A percentile compares a stretch with the other conserved stretches of the same genome.
Conservation (phyloP, 2,113 vertebrate species). For the Limnothrissa miodon region DNA sequence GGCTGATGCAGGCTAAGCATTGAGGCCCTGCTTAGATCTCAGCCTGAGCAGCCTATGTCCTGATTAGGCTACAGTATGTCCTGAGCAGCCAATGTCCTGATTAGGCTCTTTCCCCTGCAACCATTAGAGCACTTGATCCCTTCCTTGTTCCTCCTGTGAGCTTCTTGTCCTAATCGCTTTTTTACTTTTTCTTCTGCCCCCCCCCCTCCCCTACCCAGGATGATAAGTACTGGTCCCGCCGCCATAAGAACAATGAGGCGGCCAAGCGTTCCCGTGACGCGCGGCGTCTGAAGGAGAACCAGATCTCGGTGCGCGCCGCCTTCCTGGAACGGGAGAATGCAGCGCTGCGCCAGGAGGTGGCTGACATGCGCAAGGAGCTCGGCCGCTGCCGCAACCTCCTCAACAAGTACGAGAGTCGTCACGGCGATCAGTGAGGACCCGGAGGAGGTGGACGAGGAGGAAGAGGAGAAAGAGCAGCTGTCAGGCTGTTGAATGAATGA, state of each 20-base stretch:
- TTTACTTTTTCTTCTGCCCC: not conserved
- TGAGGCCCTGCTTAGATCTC: not conserved
- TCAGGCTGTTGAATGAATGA: constrained; percentile 51
- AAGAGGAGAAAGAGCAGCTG: constrained; percentile 45
- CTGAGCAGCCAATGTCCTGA: not conserved
- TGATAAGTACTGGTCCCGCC: constrained; percentile 88
- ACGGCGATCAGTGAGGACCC: constrained; percentile 70
- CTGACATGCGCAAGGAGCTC: constrained; percentile 87
- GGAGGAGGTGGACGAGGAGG: constrained; percentile 39
- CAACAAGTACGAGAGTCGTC: constrained; percentile 85
- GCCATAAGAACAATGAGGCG: constrained; percentile 90
- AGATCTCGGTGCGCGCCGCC: constrained; percentile 87
- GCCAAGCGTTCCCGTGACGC: constrained; percentile 91
- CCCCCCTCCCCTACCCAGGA: constrained; percentile 68
- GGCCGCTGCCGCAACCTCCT: constrained; percentile 85
- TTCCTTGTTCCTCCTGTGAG: not conserved
- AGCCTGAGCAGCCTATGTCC: not conserved
- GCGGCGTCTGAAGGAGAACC: constrained; percentile 90
- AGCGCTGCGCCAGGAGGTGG: constrained; percentile 84
- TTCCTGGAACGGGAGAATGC: constrained; percentile 92
- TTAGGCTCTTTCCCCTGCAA: not conserved
- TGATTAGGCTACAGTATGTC: no score
- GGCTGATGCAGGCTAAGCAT: not conserved
- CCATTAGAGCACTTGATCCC: not conserved
- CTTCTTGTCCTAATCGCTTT: not conserved